Evolutionary conservation across 2,113 vertebrate genomes (phyloP).

Genomic region (Nestor notabilis): DNA sequence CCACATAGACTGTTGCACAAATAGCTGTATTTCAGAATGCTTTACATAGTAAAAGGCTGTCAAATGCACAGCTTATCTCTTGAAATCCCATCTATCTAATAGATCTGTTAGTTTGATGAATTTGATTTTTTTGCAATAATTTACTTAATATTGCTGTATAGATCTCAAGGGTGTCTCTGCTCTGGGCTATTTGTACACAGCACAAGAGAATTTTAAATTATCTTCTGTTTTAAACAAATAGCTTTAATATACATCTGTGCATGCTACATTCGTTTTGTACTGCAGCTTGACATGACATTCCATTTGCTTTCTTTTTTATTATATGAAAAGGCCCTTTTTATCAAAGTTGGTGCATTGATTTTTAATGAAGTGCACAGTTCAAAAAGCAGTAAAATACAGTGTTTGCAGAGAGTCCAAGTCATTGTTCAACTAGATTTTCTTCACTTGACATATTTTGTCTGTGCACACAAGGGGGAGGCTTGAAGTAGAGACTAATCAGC

Average conservation of each 20-base stretch:
- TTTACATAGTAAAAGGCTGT: background rate
- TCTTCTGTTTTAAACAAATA: background rate
- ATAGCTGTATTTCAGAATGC: background rate
- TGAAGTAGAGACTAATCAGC: background rate
- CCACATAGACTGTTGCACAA: background rate
- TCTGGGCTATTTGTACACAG: conserved; percentile 1
- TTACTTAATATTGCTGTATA: background rate
- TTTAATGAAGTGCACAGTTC: conserved; percentile 9
- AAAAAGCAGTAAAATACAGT: background rate
- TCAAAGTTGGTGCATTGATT: background rate
- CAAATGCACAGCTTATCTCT: background rate
- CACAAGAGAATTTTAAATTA: background rate
- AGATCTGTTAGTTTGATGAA: background rate
- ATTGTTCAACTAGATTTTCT: background rate
- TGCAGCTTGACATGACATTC: background rate
- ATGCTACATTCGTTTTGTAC: background rate
- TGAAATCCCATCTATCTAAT: background rate
- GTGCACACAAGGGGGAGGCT: background rate
- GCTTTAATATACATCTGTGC: background rate
- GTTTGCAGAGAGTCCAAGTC: background rate
- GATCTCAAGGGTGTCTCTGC: background rate
- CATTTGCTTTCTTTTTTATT: conserved; percentile 4
- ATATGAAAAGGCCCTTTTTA: conserved; percentile 1
- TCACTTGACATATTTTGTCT: background rate
- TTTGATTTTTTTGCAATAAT: background rate